Evolutionary conservation across 2,797 vertebrate genomes (phyloP).

Genomic region (Acanthurus tractus): DNA sequence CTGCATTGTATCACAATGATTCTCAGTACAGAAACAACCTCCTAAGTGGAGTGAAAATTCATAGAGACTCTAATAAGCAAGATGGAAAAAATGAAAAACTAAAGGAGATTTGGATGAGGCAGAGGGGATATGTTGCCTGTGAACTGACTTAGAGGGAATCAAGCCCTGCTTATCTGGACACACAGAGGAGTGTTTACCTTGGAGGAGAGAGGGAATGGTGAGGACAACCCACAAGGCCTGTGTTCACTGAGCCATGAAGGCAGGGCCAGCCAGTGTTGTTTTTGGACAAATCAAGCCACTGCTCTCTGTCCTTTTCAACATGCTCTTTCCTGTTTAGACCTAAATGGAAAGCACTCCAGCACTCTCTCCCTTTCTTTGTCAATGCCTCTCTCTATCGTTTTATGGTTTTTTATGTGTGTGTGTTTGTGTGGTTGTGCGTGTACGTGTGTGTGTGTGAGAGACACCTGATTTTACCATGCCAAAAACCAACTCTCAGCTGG

Average conservation of each 20-base stretch:
- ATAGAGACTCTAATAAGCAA: not conserved
- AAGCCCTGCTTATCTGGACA: conserved; percentile 27
- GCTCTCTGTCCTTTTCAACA: conserved; percentile 44
- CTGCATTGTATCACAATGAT: conserved; percentile 17
- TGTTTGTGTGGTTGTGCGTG: not conserved
- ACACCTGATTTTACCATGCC: not conserved
- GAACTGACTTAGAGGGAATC: conserved; percentile 21
- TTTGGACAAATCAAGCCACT: conserved; percentile 47
- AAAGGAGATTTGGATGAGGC: conserved; percentile 1
- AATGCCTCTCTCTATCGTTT: not conserved
- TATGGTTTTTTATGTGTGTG: not conserved
- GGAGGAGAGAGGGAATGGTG: conserved; percentile 28
- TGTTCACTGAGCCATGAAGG: conserved; percentile 39
- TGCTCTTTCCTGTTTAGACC: conserved; percentile 28
- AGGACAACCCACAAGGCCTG: conserved; percentile 44
- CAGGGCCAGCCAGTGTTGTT: conserved; percentile 29
- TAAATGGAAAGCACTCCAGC: conserved; percentile 32
- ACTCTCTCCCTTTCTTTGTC: not conserved
- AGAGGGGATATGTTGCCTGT: conserved; percentile 9
- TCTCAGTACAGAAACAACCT: conserved; percentile 14
- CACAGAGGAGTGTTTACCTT: conserved; percentile 32
- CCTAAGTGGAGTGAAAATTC: conserved; percentile 25
- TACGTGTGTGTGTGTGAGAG: conserved; percentile 7
- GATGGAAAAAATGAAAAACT: not conserved
- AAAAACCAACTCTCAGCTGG: conserved; percentile 4